Conservation (phyloP, 1,140 invertebrate species). For the Prorops nasuta region DNA sequence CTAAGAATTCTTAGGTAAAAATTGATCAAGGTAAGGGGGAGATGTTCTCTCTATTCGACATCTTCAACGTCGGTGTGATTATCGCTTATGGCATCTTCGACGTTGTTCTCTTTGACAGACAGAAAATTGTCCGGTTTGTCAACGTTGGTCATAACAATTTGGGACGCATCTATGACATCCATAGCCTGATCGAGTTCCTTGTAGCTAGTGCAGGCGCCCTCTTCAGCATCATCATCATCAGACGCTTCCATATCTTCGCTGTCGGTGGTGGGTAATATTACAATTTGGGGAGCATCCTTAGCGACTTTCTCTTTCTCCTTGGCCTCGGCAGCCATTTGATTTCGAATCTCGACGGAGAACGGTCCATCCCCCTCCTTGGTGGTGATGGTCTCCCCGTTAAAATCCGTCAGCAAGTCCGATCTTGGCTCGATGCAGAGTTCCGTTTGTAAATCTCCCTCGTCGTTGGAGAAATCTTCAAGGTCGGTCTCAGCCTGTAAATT, state of each 20-base stretch:
- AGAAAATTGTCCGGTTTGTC: constrained; percentile 43
- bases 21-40: too few relatives aligned
- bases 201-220: constrained; percentile 22
- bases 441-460: constrained; percentile 29
- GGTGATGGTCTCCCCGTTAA: constrained; percentile 47
- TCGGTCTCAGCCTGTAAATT: constrained; percentile 43
- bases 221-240: constrained; percentile 37
- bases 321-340: constrained; percentile 42
- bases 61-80: constrained; percentile 51
- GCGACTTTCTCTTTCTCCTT: neutral
- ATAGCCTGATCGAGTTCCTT: constrained; percentile 29
- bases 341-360: constrained; percentile 49
- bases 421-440: constrained; percentile 32
- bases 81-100: constrained; percentile 36
- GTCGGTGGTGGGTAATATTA: constrained; percentile 41
- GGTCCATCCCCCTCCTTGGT: constrained; percentile 54
- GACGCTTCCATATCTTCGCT: constrained; percentile 50
- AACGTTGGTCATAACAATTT: constrained; percentile 47
- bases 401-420: constrained; percentile 41
- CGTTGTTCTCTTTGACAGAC: constrained; percentile 21
- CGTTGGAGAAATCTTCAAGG: constrained; percentile 45
- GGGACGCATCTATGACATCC: constrained; percentile 38
- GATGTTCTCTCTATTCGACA: constrained; percentile 41
- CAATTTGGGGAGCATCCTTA: constrained; percentile 20
- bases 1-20: too few relatives aligned